Base-by-base conservation (phyloP, 2,113 vertebrate species). In the Tachuris rubrigastra region DNA sequence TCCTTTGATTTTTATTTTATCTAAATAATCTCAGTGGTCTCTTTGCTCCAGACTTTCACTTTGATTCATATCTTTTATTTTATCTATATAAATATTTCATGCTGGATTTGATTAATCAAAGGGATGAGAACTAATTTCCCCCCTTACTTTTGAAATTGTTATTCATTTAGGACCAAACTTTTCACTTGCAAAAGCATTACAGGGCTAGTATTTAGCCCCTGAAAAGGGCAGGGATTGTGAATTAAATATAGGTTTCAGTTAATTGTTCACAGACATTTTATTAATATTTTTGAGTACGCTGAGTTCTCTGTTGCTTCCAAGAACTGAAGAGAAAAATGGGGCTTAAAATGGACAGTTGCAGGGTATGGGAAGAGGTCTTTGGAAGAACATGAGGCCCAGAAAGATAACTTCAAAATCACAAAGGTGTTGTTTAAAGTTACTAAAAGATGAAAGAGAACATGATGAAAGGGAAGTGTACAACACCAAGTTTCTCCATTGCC, bases 21-120 rank as follows among this genome's bases (percentile, higher is more conserved):
- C 46, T 81, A 88, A 93, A 88, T 87, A 82, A 85, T 79, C 39
- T 41, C 60, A 65, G 59, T 90, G 55, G 28, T 83, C 46, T 94
- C 53, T 83, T 90, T 73, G 52, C 47, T 81, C 60, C 42, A 59
- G 79, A 87, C 20, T 53, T 93, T 79, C 49, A 77, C 50, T 89
- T 93, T 96, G 84, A 95, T 92, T 86, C 23, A 92, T 88, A 85
- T 73, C 21, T 90, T 82, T 95, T 95, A 83, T 91, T 95, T 91
- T 92, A 83, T 87, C 88, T 74, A 9, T 67, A 74, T 91, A 94
- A 96, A 92, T 94, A 94, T 93, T 95, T 96, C 59, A 93, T 83
- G 50, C 24, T 56, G 55, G 20, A 49, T 83, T 94, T 78, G 63
- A 85, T 91, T 93, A 87, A 89, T 90, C 60, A 87, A 93, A 94